phyloP scores from a whole-genome alignment of 2,888 invertebrate genomes.

The Mythimna albipuncta region DNA sequence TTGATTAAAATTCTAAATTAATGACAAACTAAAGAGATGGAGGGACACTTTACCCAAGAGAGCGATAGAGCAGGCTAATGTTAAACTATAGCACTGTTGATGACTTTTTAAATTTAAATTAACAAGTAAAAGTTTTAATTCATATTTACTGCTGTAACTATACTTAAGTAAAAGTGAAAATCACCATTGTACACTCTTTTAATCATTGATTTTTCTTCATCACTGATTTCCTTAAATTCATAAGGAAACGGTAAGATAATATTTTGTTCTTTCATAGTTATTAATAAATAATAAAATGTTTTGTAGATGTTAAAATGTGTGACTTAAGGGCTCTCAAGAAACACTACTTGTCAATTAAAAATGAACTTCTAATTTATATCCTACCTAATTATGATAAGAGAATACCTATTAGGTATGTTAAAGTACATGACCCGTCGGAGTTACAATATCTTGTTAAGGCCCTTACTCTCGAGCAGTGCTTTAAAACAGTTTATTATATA shows the following conservation, averaged over 20 bases:
- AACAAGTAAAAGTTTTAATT: too few relatives aligned
- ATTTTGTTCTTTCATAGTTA: constrained; percentile 9
- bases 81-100: too few relatives aligned
- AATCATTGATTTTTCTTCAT: constrained; percentile 4
- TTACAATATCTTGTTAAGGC: too few relatives aligned
- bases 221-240: constrained; percentile 20
- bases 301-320: neutral
- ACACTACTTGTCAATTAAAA: neutral
- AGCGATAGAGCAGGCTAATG: too few relatives aligned
- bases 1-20: too few relatives aligned
- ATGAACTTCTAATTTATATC: neutral
- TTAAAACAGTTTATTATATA: too few relatives aligned
- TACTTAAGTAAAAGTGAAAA: neutral
- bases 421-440: too few relatives aligned
- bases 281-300: neutral
- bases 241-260: constrained; percentile 28
- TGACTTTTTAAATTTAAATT: too few relatives aligned
- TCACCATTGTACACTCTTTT: constrained; percentile 3
- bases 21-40: too few relatives aligned
- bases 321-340: neutral
- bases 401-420: neutral
- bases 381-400: neutral
- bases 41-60: too few relatives aligned
- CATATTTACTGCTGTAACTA: too few relatives aligned
- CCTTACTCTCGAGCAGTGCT: too few relatives aligned